Conservation (phyloP, 2,888 invertebrate genomes). For the Callimorpha dominula region DNA sequence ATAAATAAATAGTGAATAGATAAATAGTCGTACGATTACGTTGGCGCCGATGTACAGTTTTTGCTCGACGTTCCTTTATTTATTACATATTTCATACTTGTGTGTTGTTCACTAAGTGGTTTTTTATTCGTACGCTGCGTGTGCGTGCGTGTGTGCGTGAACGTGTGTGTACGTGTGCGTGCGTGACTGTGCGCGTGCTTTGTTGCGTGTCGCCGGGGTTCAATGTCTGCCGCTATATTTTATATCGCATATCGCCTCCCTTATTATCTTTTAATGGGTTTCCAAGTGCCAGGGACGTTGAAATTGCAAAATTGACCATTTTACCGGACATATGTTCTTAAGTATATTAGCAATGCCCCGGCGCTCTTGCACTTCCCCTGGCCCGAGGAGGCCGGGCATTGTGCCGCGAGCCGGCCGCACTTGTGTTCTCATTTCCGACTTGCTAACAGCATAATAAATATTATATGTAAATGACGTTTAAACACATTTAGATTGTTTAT, state of each 20-base stretch:
- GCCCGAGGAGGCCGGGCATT: neutral
- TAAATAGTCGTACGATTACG: slow-evolving; percentile 40
- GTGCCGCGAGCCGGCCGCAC: slow-evolving; percentile 28
- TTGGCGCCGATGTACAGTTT: slow-evolving; percentile 16
- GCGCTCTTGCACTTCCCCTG: too few relatives aligned
- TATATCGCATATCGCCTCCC: too few relatives aligned
- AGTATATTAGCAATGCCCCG: too few relatives aligned
- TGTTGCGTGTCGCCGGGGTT: neutral
- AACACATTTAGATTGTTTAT: slow-evolving; percentile 57
- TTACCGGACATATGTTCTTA: too few relatives aligned
- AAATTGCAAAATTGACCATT: too few relatives aligned
- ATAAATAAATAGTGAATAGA: slow-evolving; percentile 57
- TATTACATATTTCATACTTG: slow-evolving; percentile 57
- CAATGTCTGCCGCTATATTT: neutral
- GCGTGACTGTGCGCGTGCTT: neutral
- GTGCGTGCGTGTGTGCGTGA: slow-evolving; percentile 27
- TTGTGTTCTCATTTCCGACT: slow-evolving; percentile 52
- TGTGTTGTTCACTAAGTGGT: slow-evolving; percentile 59
- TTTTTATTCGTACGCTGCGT: slow-evolving; percentile 53
- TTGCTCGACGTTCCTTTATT: slow-evolving; percentile 49
- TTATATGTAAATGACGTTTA: slow-evolving; percentile 36
- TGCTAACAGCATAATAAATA: slow-evolving; percentile 43
- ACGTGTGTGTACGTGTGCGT: slow-evolving; percentile 15
- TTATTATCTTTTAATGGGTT: too few relatives aligned
- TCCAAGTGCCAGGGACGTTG: too few relatives aligned